phyloP scores from a whole-genome alignment of 2,113 vertebrate genomes.

The Pseudonaja textilis region DNA sequence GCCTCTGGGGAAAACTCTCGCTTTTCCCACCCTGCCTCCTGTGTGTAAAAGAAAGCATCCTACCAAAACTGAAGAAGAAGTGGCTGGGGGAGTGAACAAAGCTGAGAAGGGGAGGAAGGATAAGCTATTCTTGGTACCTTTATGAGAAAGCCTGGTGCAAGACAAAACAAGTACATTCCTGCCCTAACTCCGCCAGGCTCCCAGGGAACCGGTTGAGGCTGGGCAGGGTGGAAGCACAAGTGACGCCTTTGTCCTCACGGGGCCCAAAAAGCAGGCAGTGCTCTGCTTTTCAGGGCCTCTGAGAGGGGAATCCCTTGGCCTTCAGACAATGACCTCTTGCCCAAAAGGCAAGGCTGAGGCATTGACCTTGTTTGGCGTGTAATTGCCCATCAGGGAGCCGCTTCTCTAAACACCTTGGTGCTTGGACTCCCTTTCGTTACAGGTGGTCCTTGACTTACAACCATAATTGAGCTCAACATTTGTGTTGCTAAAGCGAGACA shows the following conservation, averaged over 20 bases:
- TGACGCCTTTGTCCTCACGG: neutral
- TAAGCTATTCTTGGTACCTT: constrained; percentile 20
- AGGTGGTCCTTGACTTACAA: neutral
- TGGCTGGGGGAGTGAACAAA: neutral
- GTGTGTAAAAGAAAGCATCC: neutral
- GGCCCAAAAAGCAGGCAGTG: neutral
- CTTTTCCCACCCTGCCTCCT: constrained; percentile 18
- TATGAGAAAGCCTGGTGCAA: constrained; percentile 12
- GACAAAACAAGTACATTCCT: constrained; percentile 34
- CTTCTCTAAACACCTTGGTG: neutral
- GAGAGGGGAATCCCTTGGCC: neutral
- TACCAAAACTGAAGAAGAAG: constrained; percentile 3
- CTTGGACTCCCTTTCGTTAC: neutral
- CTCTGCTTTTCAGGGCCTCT: neutral
- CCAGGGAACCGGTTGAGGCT: constrained; percentile 21
- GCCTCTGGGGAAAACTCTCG: neutral
- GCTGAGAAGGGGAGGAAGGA: neutral
- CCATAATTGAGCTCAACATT: neutral
- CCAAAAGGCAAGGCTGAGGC: neutral
- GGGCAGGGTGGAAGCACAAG: neutral
- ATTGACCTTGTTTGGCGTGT: neutral
- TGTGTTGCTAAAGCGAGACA: neutral
- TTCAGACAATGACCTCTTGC: neutral
- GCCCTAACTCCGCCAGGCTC: constrained; percentile 18
- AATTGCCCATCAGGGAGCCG: neutral